Base-by-base conservation (phyloP, 2,888 invertebrate species). In the Notodonta dromedarius region DNA sequence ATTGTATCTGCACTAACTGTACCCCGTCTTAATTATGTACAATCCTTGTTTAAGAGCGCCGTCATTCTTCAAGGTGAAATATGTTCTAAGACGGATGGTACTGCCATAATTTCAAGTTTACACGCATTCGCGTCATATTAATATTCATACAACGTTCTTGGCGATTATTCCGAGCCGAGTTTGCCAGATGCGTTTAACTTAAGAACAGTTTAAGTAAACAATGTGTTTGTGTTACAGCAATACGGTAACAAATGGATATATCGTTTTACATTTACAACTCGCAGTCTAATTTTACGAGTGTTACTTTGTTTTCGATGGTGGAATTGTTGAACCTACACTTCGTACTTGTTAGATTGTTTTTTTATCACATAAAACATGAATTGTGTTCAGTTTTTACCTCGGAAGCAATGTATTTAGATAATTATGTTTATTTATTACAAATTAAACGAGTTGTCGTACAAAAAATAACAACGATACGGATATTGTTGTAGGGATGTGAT, bases 221-320 rank as follows among this genome's bases (percentile, higher is more conserved):
- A 78, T 67, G 76, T 79, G 81, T 86, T 84, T 80, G 78, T 78
- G 78, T 85, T 82, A 79, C 82, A 73, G 80, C 56, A 79, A 80
- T 83, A 80, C 76, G 72, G 79, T 82, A 83, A 80, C 84, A 83
- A 89, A 86, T 84, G 80, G 79, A 79, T 77, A 85, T 86, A 86
- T 90, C 86, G 85, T 86, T 78, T 87, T 88, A 86, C 87, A 82
- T 77, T 74, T 69, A 72, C 81, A 77, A 82, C 79, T 84, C 79
- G 82, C 76, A 74, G 78, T 83, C 75, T 70, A 71, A 74, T 73
- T 79, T 78, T 80, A 55, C n/a, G 62, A 79, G 72, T 76, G 80
- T 82, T 83, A 74, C 81, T 72, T 77, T 79, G 81, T 83, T 81
- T 74, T 73, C 78, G 77, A 75, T 77, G 77, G 79, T 82, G 78